Evolutionary conservation across 2,113 vertebrate genomes (phyloP).

Genomic region (Colius striatus): DNA sequence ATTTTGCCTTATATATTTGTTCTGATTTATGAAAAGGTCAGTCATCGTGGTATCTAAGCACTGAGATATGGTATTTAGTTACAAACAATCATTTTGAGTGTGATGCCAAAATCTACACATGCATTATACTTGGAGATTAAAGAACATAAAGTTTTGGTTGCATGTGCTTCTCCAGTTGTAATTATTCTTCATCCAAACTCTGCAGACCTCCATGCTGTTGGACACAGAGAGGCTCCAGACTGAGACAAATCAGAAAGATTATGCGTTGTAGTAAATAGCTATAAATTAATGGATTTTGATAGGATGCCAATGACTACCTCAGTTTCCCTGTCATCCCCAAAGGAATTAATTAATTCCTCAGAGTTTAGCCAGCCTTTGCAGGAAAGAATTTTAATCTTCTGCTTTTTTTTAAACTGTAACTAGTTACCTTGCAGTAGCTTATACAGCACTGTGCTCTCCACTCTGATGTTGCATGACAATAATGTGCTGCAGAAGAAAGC

Average conservation of each 20-base stretch:
- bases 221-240: constrained; percentile 54
- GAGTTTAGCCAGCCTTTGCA: constrained; percentile 42
- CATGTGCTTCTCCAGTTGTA: constrained; percentile 32
- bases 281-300: constrained; percentile 73
- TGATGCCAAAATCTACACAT: constrained; percentile 55
- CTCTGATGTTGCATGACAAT: constrained; percentile 64
- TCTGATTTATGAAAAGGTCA: constrained; percentile 53
- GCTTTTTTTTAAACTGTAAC: constrained; percentile 31
- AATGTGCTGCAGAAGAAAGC: constrained; percentile 65
- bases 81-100: constrained; percentile 73
- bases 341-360: constrained; percentile 69
- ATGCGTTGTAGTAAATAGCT: constrained; percentile 70
- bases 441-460: constrained; percentile 52
- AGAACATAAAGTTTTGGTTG: constrained; percentile 22
- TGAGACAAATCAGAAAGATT: constrained; percentile 75
- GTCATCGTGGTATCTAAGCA: constrained; percentile 10
- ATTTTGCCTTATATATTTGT: constrained; percentile 40
- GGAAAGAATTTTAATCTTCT: constrained; percentile 64
- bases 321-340: constrained; percentile 60
- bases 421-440: constrained; percentile 52
- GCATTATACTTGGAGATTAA: constrained; percentile 68
- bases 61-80: constrained; percentile 73
- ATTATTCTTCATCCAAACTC: constrained; percentile 53
- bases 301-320: constrained; percentile 59
- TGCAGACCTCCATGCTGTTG: constrained; percentile 28